Conservation (phyloP, 2,797 vertebrate genomes). For the Scomberomorus guttatus region DNA sequence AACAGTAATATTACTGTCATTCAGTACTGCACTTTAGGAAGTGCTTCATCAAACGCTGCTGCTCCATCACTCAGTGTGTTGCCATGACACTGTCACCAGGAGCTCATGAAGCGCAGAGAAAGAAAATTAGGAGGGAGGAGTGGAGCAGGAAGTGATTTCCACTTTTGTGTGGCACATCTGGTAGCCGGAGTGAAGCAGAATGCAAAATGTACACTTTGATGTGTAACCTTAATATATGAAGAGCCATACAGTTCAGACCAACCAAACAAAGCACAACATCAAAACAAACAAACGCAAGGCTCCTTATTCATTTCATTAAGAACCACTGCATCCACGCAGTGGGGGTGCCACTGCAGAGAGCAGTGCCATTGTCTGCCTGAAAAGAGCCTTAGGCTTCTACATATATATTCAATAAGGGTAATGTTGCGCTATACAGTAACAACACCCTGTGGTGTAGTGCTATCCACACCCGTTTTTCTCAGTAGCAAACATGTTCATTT, state of each 20-base stretch:
- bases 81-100: conserved; percentile 56
- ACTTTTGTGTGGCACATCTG: conserved; percentile 38
- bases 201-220: conserved; percentile 22
- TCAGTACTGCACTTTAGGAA: conserved; percentile 9
- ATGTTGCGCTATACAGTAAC: not conserved
- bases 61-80: conserved; percentile 52
- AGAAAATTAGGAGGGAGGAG: conserved; percentile 28
- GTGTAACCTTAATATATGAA: conserved; percentile 11
- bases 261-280: not conserved
- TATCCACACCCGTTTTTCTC: not conserved
- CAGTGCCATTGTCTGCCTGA: not conserved
- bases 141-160: conserved; percentile 33
- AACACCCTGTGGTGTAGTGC: not conserved
- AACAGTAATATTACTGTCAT: conserved; percentile 21
- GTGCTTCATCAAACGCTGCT: conserved; percentile 33
- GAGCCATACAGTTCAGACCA: not conserved
- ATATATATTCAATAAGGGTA: not conserved
- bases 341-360: not conserved
- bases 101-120: conserved; percentile 23
- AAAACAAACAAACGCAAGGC: not conserved
- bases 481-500: not conserved
- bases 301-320: not conserved
- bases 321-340: not conserved
- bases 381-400: not conserved
- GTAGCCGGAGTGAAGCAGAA: not conserved